A percentile compares a stretch with the other conserved stretches of the same genome.
Evolutionary conservation across 2,797 vertebrate genomes (phyloP).

Genomic region (Chaenodraco wilsoni): DNA sequence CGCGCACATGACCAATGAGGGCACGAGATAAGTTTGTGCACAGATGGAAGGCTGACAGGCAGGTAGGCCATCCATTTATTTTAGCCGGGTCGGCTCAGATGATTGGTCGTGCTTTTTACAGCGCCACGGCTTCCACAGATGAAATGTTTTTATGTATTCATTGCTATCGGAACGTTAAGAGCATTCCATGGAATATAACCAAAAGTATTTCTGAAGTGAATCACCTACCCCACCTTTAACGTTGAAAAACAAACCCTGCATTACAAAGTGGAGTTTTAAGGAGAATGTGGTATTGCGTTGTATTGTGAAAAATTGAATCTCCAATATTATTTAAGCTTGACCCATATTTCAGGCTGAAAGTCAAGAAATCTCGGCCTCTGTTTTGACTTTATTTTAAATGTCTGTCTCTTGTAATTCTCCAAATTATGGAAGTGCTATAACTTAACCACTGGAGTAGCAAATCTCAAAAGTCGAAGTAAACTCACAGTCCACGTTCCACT

Average conservation of each 20-base stretch:
- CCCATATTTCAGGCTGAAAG: background rate
- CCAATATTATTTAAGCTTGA: background rate
- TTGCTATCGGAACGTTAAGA: too few species aligned
- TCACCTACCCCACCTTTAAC: too few species aligned
- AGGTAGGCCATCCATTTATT: too few species aligned
- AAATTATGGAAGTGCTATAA: background rate
- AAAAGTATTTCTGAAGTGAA: too few species aligned
- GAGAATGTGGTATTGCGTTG: background rate
- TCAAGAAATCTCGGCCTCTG: background rate
- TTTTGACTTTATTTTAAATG: background rate
- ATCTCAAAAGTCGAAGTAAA: slow-evolving; percentile 3
- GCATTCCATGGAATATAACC: too few species aligned
- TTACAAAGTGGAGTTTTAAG: background rate
- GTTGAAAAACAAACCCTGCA: background rate
- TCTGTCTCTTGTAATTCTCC: background rate
- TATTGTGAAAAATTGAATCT: background rate
- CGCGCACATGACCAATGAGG: too few species aligned
- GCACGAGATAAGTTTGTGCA: too few species aligned
- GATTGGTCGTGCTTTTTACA: too few species aligned
- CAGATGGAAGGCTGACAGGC: too few species aligned
- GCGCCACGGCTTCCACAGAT: too few species aligned
- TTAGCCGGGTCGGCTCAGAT: too few species aligned
- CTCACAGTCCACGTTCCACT: slow-evolving; percentile 97
- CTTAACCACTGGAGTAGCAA: background rate
- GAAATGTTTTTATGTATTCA: too few species aligned